Base-by-base conservation (phyloP, 2,888 invertebrate genomes). In the Fragum sueziense region DNA sequence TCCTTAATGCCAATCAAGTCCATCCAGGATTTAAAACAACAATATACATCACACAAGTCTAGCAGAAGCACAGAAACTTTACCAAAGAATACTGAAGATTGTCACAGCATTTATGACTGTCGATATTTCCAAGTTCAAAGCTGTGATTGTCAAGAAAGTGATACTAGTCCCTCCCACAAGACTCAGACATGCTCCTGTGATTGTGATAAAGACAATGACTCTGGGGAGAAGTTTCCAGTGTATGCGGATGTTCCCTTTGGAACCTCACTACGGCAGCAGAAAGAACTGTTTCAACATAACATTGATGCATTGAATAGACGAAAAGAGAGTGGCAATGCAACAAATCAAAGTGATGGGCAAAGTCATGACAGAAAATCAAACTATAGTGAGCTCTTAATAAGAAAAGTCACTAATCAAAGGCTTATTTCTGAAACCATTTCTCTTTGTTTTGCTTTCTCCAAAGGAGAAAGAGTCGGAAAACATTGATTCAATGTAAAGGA, bases 251-350 rank as follows among this genome's bases (percentile, higher is more conserved):
- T 89, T 11, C 86, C 88, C 4, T 83, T 87, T 70, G 90, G 90
- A 11, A 89, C 90, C 7, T 89, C 89, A 17, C 81, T 90, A 4
- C 79, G 89, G 47, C 90, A 90, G 77, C 90, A 90, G 57, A 89
- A 86, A 77, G 85, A 87, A 68, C 78, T 90, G 14, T 90, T 84
- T 83, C 85, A 88, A 54, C 88, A 87, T 52, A 86, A 88, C 67
- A 75, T 88, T 47, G 85, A 86, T 41, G 82, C 67, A 33, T 62
- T 87, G 7, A 47, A 57, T 17, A 83, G 76, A 70, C 81, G 75
- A 62, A 79, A 68, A 74, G 65, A 27, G 33, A 76, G 87, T 87
- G 62, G 87, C 77, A 22, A 77, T 77, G 76, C 59, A 70, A 33
- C 54, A 78, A n/a, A 33, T 61, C n/a, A 29, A 61, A 33, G n/a